Conservation (phyloP, 1,140 invertebrate species). For the Gryon sp. region DNA sequence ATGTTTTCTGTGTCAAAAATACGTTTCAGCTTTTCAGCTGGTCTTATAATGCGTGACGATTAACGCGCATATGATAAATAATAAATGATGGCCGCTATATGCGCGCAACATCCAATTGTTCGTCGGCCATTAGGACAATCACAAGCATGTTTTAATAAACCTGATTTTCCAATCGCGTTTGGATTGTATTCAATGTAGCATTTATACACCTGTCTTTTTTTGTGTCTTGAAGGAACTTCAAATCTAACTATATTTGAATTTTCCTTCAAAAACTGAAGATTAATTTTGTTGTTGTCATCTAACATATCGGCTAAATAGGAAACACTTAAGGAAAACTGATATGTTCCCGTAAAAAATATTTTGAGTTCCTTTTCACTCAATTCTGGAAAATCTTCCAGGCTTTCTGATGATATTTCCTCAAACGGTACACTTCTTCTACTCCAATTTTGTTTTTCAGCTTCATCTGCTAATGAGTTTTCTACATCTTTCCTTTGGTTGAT, state of each 20-base stretch:
- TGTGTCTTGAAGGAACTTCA: slow-evolving; percentile 53
- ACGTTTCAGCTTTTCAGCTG: slow-evolving; percentile 31
- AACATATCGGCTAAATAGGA: slow-evolving; percentile 59
- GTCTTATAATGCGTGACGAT: slow-evolving; percentile 43
- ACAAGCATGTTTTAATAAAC: slow-evolving; percentile 43
- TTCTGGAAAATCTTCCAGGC: slow-evolving; percentile 60
- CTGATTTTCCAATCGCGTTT: slow-evolving; percentile 35
- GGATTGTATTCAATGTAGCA: slow-evolving; percentile 58
- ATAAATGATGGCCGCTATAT: slow-evolving; percentile 54
- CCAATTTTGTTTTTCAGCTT: slow-evolving; percentile 45
- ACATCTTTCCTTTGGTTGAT: slow-evolving; percentile 16
- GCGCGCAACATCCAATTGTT: slow-evolving; percentile 52
- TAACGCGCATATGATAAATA: slow-evolving; percentile 47
- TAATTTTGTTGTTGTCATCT: slow-evolving; percentile 40
- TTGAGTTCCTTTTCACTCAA: slow-evolving; percentile 47
- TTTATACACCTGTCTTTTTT: slow-evolving; percentile 44
- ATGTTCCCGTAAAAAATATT: slow-evolving; percentile 50
- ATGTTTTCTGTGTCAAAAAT: slow-evolving; percentile 36
- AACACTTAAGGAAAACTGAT: slow-evolving; percentile 49
- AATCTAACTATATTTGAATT: slow-evolving; percentile 44
- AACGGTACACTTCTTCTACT: slow-evolving; percentile 18
- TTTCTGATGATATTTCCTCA: slow-evolving; percentile 27
- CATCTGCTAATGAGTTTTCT: slow-evolving; percentile 41
- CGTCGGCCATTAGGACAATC: slow-evolving; percentile 55
- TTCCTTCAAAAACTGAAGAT: slow-evolving; percentile 35